Evolutionary conservation across 2,797 vertebrate species (phyloP).

Genomic region (Synaphobranchus kaupii): DNA sequence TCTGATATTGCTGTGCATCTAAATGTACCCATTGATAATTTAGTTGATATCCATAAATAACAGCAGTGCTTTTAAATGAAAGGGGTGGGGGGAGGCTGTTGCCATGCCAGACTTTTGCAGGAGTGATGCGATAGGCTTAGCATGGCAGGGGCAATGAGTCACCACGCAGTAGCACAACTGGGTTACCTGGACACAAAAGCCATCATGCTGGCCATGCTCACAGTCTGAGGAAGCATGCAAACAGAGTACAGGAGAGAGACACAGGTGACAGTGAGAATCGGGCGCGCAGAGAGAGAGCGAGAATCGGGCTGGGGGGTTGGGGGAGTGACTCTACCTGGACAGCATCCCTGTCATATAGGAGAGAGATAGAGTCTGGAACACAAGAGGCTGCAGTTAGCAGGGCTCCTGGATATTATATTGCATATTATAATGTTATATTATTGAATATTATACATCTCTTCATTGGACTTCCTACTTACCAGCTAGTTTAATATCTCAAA

Average conservation of each 20-base stretch:
- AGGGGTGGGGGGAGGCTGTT: background rate
- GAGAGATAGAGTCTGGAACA: constrained; percentile 76
- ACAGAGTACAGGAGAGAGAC: background rate
- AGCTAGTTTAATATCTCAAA: too few species aligned
- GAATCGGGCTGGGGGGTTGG: too few species aligned
- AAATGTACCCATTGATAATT: background rate
- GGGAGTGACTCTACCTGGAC: constrained; percentile 67
- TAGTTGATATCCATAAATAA: background rate
- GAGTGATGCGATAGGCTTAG: background rate
- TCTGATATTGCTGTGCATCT: too few species aligned
- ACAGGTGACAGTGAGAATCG: constrained; percentile 1
- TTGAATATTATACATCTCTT: too few species aligned
- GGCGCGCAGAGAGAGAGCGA: background rate
- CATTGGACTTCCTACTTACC: too few species aligned
- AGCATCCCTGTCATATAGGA: constrained; percentile 79
- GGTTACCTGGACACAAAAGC: constrained; percentile 76
- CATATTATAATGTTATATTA: too few species aligned
- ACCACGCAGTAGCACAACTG: background rate
- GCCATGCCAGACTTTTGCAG: background rate
- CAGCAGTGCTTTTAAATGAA: background rate
- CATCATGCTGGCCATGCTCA: constrained; percentile 78
- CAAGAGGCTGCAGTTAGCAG: constrained; percentile 11
- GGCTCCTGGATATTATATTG: background rate
- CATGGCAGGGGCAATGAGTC: background rate
- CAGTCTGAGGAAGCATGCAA: constrained; percentile 58